phyloP scores from a whole-genome alignment of 2,113 vertebrate species.

The Reinhardtius hippoglossoides region DNA sequence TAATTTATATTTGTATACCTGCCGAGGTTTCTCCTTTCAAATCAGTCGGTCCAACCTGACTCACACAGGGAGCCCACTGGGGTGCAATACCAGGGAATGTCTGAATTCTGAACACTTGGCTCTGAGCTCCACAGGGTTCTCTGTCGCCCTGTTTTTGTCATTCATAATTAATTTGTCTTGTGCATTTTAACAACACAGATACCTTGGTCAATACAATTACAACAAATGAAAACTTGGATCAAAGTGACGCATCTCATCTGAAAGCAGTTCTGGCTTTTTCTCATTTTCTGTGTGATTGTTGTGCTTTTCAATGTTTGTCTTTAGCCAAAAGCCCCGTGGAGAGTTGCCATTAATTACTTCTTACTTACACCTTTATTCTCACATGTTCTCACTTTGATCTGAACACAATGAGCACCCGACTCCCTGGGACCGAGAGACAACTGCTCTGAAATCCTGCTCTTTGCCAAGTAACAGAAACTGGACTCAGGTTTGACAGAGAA shows the following conservation, averaged over 20 bases:
- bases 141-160: background rate
- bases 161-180: background rate
- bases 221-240: conserved; percentile 22
- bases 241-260: conserved; percentile 21
- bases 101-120: background rate
- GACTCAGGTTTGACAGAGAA: too few species aligned
- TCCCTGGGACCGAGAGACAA: background rate
- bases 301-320: conserved; percentile 27
- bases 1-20: conserved; percentile 24
- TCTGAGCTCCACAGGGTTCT: background rate
- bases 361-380: background rate
- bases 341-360: conserved; percentile 11
- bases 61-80: background rate
- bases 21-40: conserved; percentile 4
- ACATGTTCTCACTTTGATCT: background rate
- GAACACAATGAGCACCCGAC: background rate
- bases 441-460: background rate
- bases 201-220: background rate
- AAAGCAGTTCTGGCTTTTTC: conserved; percentile 5
- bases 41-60: background rate
- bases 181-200: background rate
- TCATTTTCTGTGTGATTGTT: conserved; percentile 17
- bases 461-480: too few species aligned
- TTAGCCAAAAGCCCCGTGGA: conserved; percentile 22
- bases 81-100: background rate